Evolutionary conservation across 2,888 invertebrate species (phyloP), one percentile per base, ranked within the genome.

Genomic region (Phragmatobia fuliginosa): DNA sequence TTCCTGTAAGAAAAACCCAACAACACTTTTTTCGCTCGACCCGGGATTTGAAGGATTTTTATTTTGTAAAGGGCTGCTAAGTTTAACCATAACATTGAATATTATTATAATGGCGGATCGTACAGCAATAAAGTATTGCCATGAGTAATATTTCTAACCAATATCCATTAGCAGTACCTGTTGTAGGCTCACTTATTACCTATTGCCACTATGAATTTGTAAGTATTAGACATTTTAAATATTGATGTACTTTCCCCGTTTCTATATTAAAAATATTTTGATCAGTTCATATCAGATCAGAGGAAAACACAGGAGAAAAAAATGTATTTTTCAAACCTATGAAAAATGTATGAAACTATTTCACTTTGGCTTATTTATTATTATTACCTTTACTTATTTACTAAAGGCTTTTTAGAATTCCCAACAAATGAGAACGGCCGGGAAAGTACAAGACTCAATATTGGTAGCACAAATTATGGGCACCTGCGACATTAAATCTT

Each of bases 401-500:
- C n/a, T n/a, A n/a, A 52, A 52, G 25, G 25, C 52, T 25, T 28
- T 4, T 56, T 14, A 56, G 56, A 56, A 16, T 56, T 56, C 28
- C 14, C 28, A 41, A 41, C 25, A 41, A 41, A 31, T 41, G 21
- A 62, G 21, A 41, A 41, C 41, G 5, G 31, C 10, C 31, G 31
- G 41, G 18, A 31, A 41, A 28, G 28, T 28, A 14, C 56, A 56
- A 11, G 25, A 28, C 33, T 56, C 52, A 36, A 41, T 66, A 64
- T 28, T 25, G 25, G 56, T 58, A 58, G 56, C 32, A 14, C 11
- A 66, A 67, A 61, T 68, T 74, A 68, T 73, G 67, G 65, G 56
- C 21, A 32, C 60, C 28, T 14, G 59, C 58, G 58, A 68, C 70
- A 73, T 66, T 70, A 72, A 78, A 81, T 80, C 71, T 73, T 67